Evolutionary conservation across 1,140 invertebrate genomes (phyloP).

Genomic region (Tigriopus japonicus): DNA sequence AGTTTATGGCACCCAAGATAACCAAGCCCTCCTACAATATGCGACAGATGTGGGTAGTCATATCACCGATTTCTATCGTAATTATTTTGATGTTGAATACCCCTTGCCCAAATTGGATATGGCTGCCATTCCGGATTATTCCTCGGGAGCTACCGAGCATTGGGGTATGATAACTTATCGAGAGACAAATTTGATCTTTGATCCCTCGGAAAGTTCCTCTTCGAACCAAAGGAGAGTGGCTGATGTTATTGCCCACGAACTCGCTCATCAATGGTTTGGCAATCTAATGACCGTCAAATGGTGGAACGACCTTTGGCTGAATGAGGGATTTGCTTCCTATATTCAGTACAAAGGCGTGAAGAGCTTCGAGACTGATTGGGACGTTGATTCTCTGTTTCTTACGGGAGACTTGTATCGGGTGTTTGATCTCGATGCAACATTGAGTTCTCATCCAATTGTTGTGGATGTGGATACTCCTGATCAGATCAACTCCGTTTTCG

Average conservation of each 20-base stretch:
- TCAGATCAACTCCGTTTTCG: conserved; percentile 62
- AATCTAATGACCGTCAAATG: conserved; percentile 34
- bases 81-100: conserved; percentile 51
- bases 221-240: conserved; percentile 43
- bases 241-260: conserved; percentile 49
- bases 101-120: conserved; percentile 40
- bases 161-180: conserved; percentile 79
- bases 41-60: conserved; percentile 50
- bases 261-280: conserved; percentile 51
- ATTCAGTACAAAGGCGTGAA: conserved; percentile 28
- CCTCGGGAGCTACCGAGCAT: conserved; percentile 48
- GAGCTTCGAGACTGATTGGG: conserved; percentile 25
- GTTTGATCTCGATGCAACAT: conserved; percentile 29
- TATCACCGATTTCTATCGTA: conserved; percentile 59
- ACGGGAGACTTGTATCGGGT: conserved; percentile 26
- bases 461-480: conserved; percentile 43
- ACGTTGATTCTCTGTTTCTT: conserved; percentile 28
- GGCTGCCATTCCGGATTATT: conserved; percentile 74
- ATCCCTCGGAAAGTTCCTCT: conserved; percentile 42
- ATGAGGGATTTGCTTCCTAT: conserved; percentile 38
- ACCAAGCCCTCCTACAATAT: conserved; percentile 52
- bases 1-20: conserved; percentile 58
- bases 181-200: conserved; percentile 55
- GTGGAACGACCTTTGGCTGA: conserved; percentile 35
- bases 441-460: conserved; percentile 34